Evolutionary conservation across 2,888 invertebrate species (phyloP).

Genomic region (Actias luna): DNA sequence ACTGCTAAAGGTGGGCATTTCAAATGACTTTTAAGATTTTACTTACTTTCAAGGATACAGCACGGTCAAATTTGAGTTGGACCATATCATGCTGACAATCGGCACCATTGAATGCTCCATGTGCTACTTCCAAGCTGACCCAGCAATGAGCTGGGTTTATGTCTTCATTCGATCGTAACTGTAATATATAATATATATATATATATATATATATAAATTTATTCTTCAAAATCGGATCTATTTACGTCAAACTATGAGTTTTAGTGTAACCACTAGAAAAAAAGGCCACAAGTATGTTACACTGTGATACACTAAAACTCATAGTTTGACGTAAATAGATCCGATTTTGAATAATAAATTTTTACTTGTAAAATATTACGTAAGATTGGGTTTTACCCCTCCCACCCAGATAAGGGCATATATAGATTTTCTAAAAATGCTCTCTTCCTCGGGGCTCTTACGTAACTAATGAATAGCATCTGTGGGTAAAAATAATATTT

Average conservation of each 20-base stretch:
- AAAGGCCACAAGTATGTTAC: too few relatives aligned
- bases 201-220: too few relatives aligned
- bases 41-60: slow-evolving; percentile 90
- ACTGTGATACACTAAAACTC: too few relatives aligned
- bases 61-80: slow-evolving; percentile 94
- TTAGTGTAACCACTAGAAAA: too few relatives aligned
- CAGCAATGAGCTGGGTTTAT: slow-evolving; percentile 86
- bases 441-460: background rate
- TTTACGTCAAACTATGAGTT: background rate
- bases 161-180: slow-evolving; percentile 57
- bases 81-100: slow-evolving; percentile 94
- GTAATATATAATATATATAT: background rate
- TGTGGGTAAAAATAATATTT: background rate
- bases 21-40: background rate
- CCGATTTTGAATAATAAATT: too few relatives aligned
- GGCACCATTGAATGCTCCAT: slow-evolving; percentile 92
- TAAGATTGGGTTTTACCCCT: too few relatives aligned
- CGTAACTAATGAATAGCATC: background rate
- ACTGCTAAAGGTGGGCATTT: too few relatives aligned
- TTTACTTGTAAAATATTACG: too few relatives aligned
- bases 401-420: too few relatives aligned
- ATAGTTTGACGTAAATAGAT: background rate
- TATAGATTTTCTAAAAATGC: too few relatives aligned
- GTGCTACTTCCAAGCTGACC: slow-evolving; percentile 92
- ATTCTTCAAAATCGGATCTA: background rate